Evolutionary conservation across 2,888 invertebrate genomes (phyloP).

Genomic region (Papilio demoleus): DNA sequence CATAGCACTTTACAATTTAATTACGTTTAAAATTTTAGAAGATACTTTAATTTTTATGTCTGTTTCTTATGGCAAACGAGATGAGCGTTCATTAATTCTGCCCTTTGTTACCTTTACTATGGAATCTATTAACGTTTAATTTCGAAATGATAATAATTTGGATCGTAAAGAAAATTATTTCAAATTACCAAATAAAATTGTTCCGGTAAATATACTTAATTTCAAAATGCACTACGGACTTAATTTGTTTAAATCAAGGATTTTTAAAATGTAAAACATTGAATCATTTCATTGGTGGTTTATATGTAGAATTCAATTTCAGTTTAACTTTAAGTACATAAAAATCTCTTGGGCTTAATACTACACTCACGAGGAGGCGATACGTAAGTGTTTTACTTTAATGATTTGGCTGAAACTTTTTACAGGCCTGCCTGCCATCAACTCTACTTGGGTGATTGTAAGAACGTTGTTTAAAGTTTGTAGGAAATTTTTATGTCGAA

Average conservation of each 20-base stretch:
- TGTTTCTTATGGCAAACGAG: constrained; percentile 12
- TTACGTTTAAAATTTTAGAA: constrained; percentile 21
- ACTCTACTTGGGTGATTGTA: no score
- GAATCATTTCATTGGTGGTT: no score
- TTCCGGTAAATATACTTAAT: not conserved
- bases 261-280: not conserved
- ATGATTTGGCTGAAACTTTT: no score
- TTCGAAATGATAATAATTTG: constrained; percentile 20
- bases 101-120: constrained; percentile 19
- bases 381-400: no score
- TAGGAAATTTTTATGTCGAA: no score
- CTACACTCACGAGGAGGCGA: no score
- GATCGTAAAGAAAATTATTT: constrained; percentile 13
- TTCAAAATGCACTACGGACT: not conserved
- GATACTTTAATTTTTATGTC: constrained; percentile 10
- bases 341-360: no score
- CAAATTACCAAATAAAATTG: not conserved
- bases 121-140: constrained; percentile 6
- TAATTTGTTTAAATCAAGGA: not conserved
- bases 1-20: constrained; percentile 10
- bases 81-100: constrained; percentile 15
- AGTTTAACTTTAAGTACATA: no score
- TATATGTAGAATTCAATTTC: no score
- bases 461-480: no score
- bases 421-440: no score